Percentiles rank a stretch among this genome's conserved stretches.
Evolutionary conservation across 2,888 invertebrate species (phyloP).

Genomic region (Acrocera orbiculus): DNA sequence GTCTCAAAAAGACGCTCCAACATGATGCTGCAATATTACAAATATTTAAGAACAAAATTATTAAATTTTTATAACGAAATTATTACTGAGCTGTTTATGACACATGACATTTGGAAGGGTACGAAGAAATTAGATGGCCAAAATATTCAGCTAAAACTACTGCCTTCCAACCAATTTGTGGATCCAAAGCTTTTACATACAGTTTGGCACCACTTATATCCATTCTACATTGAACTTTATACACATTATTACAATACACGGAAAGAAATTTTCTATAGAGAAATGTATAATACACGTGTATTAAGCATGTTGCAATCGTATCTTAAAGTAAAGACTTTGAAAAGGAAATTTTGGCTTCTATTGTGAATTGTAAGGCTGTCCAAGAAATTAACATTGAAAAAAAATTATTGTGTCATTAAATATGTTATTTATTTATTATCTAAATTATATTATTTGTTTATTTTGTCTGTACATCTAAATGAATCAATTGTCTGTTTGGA

Average conservation of each 20-base stretch:
- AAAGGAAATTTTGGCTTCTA: no score
- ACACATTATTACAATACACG: no score
- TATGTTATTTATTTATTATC: no score
- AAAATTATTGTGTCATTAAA: no score
- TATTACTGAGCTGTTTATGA: constrained; percentile 29
- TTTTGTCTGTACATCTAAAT: constrained; percentile 67
- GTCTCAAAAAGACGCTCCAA: constrained; percentile 90
- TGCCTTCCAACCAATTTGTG: constrained; percentile 95
- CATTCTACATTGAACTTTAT: constrained; percentile 49
- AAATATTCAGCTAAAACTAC: constrained; percentile 95
- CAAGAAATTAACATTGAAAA: no score
- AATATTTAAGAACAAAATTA: no score
- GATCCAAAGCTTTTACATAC: constrained; percentile 84
- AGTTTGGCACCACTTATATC: constrained; percentile 48
- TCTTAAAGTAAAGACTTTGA: no score
- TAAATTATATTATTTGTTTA: constrained; percentile 63
- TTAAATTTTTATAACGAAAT: no score
- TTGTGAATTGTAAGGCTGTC: no score
- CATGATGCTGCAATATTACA: constrained; percentile 69
- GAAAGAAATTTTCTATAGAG: no score
- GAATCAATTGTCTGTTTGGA: constrained; percentile 69
- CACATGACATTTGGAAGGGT: constrained; percentile 24
- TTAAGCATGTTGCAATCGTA: no score
- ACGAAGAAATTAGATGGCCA: constrained; percentile 69
- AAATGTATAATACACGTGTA: no score